Base-by-base conservation (phyloP, 2,797 vertebrate genomes). In the Bovichtus diacanthus region DNA sequence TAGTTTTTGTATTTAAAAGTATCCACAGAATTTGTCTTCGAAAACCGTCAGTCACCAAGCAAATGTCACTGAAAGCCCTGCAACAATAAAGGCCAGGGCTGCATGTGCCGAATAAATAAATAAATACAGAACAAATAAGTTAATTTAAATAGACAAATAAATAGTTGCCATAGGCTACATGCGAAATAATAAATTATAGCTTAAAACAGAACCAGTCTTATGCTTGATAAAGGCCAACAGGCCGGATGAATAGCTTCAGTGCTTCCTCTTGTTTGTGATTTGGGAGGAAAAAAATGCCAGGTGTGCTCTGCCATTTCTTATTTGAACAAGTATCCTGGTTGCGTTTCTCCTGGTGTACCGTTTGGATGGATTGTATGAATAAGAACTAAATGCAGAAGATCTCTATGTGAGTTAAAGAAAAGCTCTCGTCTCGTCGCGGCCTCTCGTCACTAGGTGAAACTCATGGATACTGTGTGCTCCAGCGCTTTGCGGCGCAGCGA, bases 391-490 rank as follows among this genome's bases (percentile, higher is more conserved):
- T 50, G 66, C 29, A 70, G 69, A 68, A 63, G 64, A 70, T 67
- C 36, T 19, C 76, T 54, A 79, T 64, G 63, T 51, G 81, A 88
- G 94, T 94, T 95, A 83, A 95, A 94, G 91, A 73, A 85, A 83
- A 74, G 67, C 60, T 96, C 94, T 60, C 7, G 6, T 0, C 56
- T 56, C 18, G 31, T 6, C 53, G 27, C 9, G 66, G 9, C 9
- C 39, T 39, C 51, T 58, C 31, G 29, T 66, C 74, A 94, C 96
- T 98, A 99, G 86, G 98, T 97, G 95, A 98, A 99, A 87, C 97
- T 98, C 97, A 99, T 99, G 92, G 97, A 99, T 59, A 98, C 97
- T 95, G 97, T 98, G 97, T 99, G 98, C 97, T 99, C 98, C 84
- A 99, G 96, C 91, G 98, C 97, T 95, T 99, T 99, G 90, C 97